Base-by-base conservation (phyloP, 2,888 invertebrate species). In the Prostheceraeus crozeri region DNA sequence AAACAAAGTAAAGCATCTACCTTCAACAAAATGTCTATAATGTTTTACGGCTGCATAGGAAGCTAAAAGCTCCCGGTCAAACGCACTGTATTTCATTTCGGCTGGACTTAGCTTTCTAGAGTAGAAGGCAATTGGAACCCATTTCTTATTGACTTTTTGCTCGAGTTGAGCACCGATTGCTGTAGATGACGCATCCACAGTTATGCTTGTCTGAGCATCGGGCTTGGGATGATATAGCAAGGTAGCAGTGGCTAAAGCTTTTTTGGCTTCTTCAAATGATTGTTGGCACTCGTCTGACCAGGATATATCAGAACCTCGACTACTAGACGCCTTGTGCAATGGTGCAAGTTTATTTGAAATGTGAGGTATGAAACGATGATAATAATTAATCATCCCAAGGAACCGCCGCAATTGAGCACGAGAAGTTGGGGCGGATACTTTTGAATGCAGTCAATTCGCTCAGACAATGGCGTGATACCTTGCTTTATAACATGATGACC, bases 1-100 rank as follows among this genome's bases (percentile, higher is more conserved):
- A 36, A 36, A 60, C 73, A 76, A 67, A 0, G 56, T 65, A 45
- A 72, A 69, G 45, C 69, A 21, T 31, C 69, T 63, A 0, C 69
- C 73, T 66, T 78, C 77, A 0, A 66, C 11, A n/a, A 61, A 16
- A 36, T 59, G 63, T 3, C 59, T 57, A 51, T 65, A 66, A 23
- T 66, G 63, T 31, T 31, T 3, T 4, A 36, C 31, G n/a, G 35
- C 53, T n/a, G 31, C 28, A 53, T 53, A 53, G 40, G 19, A 16
- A 19, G 53, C 53, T 19, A 53, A 36, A n/a, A 53, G 35, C 27
- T 53, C 35, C 3, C 53, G 53, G 30, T 53, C 53, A 36, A 53
- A 53, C n/a, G 53, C 27, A 36, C n/a, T 23, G 53, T 53, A 53
- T 36, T 27, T 21, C 14, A 14, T 19, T 27, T 48, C 48, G 3